Base-by-base conservation (phyloP, 2,113 vertebrate species). In the Serinus canaria region DNA sequence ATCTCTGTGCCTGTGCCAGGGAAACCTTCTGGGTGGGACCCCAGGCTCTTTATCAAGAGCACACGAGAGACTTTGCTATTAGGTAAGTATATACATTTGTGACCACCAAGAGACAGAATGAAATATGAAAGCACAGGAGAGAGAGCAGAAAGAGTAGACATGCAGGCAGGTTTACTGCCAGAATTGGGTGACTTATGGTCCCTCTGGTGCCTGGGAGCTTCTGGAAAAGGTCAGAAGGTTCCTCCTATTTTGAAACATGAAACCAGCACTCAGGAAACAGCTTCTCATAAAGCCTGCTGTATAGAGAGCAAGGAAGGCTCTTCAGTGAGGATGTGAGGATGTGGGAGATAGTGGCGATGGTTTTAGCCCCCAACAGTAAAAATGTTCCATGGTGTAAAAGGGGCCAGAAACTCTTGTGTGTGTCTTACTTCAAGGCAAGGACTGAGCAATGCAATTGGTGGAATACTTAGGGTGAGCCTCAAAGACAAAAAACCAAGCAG, bases 181-280 rank as follows among this genome's bases (percentile, higher is more conserved):
- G 82, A 24, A 95, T 81, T 81, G 47, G 46, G 64, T 96, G 62
- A 87, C 82, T 95, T 89, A 87, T 33, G 30, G 72, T 67, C 91
- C 73, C 89, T 49, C 23, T 46, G 67, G 18, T 95, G 52, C 83
- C 63, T 85, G n/a, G 33, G 49, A 67, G 86, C 86, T 92, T 76
- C 90, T 89, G 87, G 55, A 94, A 91, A 94, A 77, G 60, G 78
- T 91, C 85, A 78, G 41, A 53, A 81, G 77, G 84, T 91, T 84
- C 30, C 37, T 92, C 70, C 84, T 79, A 3, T 87, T 91, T 80
- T 75, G 84, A 95, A 91, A 80, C 12, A 20, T 64, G 86, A 66
- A 82, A 25, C 28, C 53, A 78, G 9, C 5, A 4, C 47, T 79
- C 55, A n/a, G 84, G 44, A 80, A 63, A 39, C 41, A 20, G 39